A percentile compares a stretch with the other conserved stretches of the same genome.
phyloP scores from a whole-genome alignment of 2,888 invertebrate genomes.

The Tetrapedia diversipes region DNA sequence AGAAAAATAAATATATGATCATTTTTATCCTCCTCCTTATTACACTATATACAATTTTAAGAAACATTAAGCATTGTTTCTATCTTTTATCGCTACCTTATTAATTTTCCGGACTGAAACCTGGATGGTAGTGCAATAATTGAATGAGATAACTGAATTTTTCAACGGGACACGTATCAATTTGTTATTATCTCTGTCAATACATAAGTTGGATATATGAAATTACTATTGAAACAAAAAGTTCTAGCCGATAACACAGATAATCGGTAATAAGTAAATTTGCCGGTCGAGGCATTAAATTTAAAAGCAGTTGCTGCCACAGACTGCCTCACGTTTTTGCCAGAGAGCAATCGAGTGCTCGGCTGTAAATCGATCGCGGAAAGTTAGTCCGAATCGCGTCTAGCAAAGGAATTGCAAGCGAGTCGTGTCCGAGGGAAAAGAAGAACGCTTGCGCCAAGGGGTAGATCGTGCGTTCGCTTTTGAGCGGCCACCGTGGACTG shows the following conservation, averaged over 20 bases:
- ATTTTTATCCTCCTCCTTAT: too few species aligned
- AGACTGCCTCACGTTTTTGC: background rate
- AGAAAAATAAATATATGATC: too few species aligned
- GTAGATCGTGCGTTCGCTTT: slow-evolving; percentile 63
- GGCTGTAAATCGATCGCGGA: background rate
- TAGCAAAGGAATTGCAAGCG: background rate
- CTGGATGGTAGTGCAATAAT: too few species aligned
- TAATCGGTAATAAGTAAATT: background rate
- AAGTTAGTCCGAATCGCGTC: background rate
- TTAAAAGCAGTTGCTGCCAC: background rate
- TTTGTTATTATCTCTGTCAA: background rate
- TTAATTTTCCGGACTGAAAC: too few species aligned
- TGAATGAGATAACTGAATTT: too few species aligned
- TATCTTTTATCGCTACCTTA: too few species aligned
- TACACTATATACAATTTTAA: too few species aligned
- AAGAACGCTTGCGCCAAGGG: slow-evolving; percentile 70
- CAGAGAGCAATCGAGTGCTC: background rate
- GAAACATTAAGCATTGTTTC: too few species aligned
- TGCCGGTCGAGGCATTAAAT: background rate
- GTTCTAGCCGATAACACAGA: background rate
- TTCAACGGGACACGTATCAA: too few species aligned
- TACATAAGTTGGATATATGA: background rate
- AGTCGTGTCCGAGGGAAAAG: background rate
- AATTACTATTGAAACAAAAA: background rate
- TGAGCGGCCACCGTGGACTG: slow-evolving; percentile 71